Base-by-base conservation (phyloP, 2,113 vertebrate genomes). In the Sander vitreus region DNA sequence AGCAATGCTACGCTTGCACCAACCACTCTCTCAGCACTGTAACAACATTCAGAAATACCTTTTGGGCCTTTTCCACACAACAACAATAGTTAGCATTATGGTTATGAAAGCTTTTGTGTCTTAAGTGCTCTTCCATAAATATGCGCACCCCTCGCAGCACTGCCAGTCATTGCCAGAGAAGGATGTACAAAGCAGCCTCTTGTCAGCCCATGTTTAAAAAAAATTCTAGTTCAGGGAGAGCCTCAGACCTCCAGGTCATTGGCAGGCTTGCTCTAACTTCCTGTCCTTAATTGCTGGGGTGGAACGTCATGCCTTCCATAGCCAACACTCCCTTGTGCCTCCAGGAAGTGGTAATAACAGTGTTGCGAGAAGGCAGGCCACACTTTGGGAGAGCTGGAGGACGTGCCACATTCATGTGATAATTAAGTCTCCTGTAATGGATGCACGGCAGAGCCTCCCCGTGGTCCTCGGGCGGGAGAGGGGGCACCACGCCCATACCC, bases 401-500 rank as follows among this genome's bases (percentile, higher is more conserved):
- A 76, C 60, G 6, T 30, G 73, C 79, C 8, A 3, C 57, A 80
- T 78, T 64, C 62, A 53, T 11, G 62, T 81, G 80, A 80, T 89
- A 86, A 93, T 87, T 86, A 90, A 85, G 60, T 76, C 79, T 87
- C 77, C 58, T 81, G 83, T 84, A 76, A 84, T 43, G 51, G 73
- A 73, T 67, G 60, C 43, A 1, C 15, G 48, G 36, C 45, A 64
- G 23, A 60, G 69, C 36, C 19, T 83, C 58, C 45, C n/a, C 0
- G 15, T 3, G 23, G 63, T 64, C 36, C 53, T 60, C 1, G 0
- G 25, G 39, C 0, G 36, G 23, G 62, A 66, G n/a, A 59, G 43
- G 6, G 83, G 51, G 39, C 47, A 6, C 60, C 39, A 12, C 3
- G 9, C 76, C 73, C 19, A 75, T 21, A 79, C 23, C 39, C 48